Base-by-base conservation (phyloP, 1,140 invertebrate genomes). In the Zaprionus ghesquierei region DNA sequence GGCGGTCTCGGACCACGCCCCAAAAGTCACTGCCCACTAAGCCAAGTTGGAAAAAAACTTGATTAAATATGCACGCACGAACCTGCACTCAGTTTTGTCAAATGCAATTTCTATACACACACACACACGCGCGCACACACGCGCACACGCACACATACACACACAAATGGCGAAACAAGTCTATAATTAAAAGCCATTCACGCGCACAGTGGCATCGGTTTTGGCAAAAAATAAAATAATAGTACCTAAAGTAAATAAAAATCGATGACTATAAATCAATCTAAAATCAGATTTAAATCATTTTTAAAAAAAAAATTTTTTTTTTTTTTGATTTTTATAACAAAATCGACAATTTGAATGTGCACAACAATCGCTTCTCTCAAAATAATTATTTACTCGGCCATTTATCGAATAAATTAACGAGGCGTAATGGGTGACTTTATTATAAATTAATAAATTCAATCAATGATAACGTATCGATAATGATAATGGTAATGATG, bases 21-120 rank as follows among this genome's bases (percentile, higher is more conserved):
- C 56, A 44, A 31, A 31, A 38, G 33, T n/a, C 33, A 13, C 33
- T 8, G 31, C 23, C 9, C n/a, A 10, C 63, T 54, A 22, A 54
- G 63, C 63, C 31, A 68, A 68, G 27, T 68, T 25, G 33, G 60
- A 73, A 56, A 73, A 69, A 73, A 73, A 73, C 35, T 73, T 69
- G 56, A 69, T 73, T 73, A 62, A 61, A 73, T 73, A 69, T 73
- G 64, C 70, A 73, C 64, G 58, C 70, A 61, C 54, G 64, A 59
- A 69, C 46, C 46, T 55, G 46, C 54, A 31, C 50, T 60, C 64
- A 69, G 35, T 73, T 68, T 73, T 73, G 70, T 73, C 56, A 68
- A 73, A 61, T 69, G 64, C 56, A 73, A 61, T 73, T 62, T 73
- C 38, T 61, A 50, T 20, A 69, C 58, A 58, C 53, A 62, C n/a